Evolutionary conservation across 2,888 invertebrate species (phyloP).

Genomic region (Drosophila eohydei): DNA sequence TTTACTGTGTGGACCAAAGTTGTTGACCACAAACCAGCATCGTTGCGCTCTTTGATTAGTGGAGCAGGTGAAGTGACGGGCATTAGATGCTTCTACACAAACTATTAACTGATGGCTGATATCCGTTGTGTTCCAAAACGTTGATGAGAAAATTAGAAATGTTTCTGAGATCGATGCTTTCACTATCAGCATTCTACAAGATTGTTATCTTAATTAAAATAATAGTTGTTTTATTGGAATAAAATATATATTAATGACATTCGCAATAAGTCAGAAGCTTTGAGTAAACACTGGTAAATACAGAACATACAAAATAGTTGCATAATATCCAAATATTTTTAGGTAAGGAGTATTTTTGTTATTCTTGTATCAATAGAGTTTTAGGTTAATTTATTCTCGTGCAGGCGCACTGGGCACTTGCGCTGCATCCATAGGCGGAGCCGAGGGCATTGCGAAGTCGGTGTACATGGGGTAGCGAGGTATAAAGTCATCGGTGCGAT

Average conservation of each 20-base stretch:
- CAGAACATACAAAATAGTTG: background rate
- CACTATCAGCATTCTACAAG: too few relatives aligned
- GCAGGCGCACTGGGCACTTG: slow-evolving; percentile 37
- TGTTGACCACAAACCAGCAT: too few relatives aligned
- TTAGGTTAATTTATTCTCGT: background rate
- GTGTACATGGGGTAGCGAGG: slow-evolving; percentile 79
- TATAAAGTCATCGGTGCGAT: slow-evolving; percentile 67
- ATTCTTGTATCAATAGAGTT: background rate
- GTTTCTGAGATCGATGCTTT: too few relatives aligned
- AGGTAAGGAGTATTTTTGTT: background rate
- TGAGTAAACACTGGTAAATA: background rate
- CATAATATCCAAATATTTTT: background rate
- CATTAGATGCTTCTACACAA: too few relatives aligned
- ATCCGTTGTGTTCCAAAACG: too few relatives aligned
- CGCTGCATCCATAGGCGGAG: slow-evolving; percentile 32
- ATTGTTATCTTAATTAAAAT: too few relatives aligned
- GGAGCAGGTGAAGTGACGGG: too few relatives aligned
- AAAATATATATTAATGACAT: background rate
- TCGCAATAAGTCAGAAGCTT: background rate
- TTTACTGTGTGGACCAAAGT: too few relatives aligned
- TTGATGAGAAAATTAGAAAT: too few relatives aligned
- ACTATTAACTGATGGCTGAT: too few relatives aligned
- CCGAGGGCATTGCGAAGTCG: slow-evolving; percentile 66
- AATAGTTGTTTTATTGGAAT: too few relatives aligned
- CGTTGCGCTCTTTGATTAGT: too few relatives aligned